phyloP scores from a whole-genome alignment of 2,888 invertebrate genomes.

The Sclerodermus sp. region DNA sequence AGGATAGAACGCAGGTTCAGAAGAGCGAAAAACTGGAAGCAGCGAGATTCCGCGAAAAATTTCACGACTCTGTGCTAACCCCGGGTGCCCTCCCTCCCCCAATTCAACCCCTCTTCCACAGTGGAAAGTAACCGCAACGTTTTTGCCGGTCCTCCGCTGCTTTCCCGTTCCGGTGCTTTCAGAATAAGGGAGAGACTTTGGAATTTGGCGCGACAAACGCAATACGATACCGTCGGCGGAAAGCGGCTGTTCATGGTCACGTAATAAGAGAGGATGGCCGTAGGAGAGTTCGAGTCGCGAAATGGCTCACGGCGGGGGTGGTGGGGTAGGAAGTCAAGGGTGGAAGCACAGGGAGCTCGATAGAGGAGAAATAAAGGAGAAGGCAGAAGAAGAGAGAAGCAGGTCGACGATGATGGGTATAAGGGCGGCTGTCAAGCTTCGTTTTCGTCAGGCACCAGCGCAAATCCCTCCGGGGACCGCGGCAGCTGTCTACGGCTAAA shows the following conservation, averaged over 20 bases:
- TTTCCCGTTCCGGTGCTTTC: background rate
- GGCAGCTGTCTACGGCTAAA: conserved; percentile 51
- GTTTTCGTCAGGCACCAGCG: conserved; percentile 48
- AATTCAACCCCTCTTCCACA: too few species aligned
- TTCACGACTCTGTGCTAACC: too few species aligned
- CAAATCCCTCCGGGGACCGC: conserved; percentile 43
- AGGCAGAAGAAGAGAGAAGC: conserved; percentile 22
- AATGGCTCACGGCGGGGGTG: conserved; percentile 1
- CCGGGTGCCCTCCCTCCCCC: too few species aligned
- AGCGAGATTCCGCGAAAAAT: too few species aligned
- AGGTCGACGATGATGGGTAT: conserved; percentile 53
- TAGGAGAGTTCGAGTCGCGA: background rate
- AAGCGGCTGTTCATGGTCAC: conserved; percentile 28
- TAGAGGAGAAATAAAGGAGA: background rate
- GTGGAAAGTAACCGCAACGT: too few species aligned
- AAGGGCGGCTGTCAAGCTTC: conserved; percentile 52
- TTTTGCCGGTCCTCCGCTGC: too few species aligned
- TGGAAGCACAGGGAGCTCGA: conserved; percentile 5
- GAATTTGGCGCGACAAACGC: conserved; percentile 27
- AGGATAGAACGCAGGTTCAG: too few species aligned
- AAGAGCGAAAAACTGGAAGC: too few species aligned
- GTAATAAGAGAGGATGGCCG: conserved; percentile 18
- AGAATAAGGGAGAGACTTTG: conserved; percentile 10
- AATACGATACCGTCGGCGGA: conserved; percentile 24
- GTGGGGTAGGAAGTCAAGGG: conserved; percentile 13